phyloP scores from a whole-genome alignment of 2,113 vertebrate genomes.

The Girardinichthys multiradiatus region DNA sequence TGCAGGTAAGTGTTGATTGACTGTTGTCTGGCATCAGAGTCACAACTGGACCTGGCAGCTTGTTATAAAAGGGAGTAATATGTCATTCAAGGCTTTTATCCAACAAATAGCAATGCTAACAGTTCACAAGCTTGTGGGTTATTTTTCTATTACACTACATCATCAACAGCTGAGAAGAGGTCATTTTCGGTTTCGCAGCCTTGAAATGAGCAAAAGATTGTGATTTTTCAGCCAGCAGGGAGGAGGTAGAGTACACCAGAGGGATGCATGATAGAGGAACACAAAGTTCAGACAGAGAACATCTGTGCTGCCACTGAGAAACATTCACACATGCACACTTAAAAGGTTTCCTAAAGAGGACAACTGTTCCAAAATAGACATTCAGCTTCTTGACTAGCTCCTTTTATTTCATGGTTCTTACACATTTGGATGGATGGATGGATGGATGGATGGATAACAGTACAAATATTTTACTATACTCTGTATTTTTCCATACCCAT shows the following conservation, averaged over 20 bases:
- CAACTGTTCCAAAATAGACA: background rate
- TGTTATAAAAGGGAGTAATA: constrained; percentile 54
- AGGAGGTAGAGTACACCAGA: constrained; percentile 40
- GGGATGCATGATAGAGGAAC: constrained; percentile 56
- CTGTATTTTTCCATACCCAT: no score
- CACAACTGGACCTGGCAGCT: constrained; percentile 49
- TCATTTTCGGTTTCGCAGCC: constrained; percentile 23
- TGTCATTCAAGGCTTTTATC: constrained; percentile 60
- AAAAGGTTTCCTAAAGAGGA: background rate
- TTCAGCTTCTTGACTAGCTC: constrained; percentile 4
- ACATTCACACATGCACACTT: background rate
- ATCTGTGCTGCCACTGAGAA: constrained; percentile 43
- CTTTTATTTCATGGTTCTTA: background rate
- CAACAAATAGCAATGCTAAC: constrained; percentile 63
- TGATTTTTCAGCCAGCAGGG: constrained; percentile 25
- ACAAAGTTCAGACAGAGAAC: constrained; percentile 50
- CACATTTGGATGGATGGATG: background rate
- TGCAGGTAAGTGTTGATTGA: constrained; percentile 44
- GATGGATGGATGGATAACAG: no score
- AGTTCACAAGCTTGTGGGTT: constrained; percentile 57
- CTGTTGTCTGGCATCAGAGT: background rate
- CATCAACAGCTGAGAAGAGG: constrained; percentile 47
- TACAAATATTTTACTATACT: no score
- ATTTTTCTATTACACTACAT: constrained; percentile 51
- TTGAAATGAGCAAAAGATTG: constrained; percentile 34